Evolutionary conservation across 2,113 vertebrate genomes (phyloP).

Genomic region (Origma solitaria): DNA sequence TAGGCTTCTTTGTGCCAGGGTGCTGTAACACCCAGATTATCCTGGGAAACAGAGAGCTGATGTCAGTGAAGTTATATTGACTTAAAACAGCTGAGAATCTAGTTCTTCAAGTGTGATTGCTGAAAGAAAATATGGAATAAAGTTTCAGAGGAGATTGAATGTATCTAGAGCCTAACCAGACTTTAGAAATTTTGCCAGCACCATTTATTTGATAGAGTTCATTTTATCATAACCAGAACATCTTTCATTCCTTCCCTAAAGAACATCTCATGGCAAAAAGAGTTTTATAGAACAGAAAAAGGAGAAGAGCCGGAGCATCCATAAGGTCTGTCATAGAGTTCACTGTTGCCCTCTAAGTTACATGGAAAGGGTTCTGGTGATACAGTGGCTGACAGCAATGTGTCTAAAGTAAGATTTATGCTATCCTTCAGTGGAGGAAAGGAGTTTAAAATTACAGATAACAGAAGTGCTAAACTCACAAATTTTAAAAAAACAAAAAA

Average conservation of each 20-base stretch:
- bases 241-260: not conserved
- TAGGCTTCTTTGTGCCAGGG: not conserved
- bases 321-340: not conserved
- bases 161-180: not conserved
- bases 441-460: not conserved
- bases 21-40: not conserved
- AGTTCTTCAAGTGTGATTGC: not conserved
- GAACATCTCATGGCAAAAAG: not conserved
- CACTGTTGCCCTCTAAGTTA: not conserved
- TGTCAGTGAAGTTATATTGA: not conserved
- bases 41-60: not conserved
- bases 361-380: not conserved
- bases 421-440: not conserved
- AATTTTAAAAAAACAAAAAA: not conserved
- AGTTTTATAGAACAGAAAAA: not conserved
- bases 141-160: conserved; percentile 5
- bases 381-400: accelerated
- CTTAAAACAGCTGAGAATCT: not conserved
- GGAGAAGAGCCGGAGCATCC: not conserved
- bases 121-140: not conserved
- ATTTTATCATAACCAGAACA: conserved; percentile 46
- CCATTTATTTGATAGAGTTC: not conserved
- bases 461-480: not conserved
- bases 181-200: not conserved
- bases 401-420: not conserved